These are phyloP conservation scores for Pecten maximus DNA, from an alignment of 2,888 invertebrate genomes.

Conservation along the genomic window DNA sequence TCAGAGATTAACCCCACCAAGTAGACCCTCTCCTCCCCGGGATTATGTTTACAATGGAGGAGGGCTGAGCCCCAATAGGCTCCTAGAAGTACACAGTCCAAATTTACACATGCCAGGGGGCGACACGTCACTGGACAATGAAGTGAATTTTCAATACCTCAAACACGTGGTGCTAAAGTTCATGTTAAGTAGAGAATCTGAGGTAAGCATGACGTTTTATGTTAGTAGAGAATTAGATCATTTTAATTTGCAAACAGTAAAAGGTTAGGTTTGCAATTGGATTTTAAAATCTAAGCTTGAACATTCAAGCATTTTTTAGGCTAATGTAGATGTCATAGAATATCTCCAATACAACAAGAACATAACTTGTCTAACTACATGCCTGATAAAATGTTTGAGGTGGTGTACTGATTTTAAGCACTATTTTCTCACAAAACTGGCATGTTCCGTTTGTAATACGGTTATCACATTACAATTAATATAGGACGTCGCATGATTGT, in stretches of 20 bases:
- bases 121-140: constrained; percentile 81
- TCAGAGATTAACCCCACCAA: constrained; percentile 38
- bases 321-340: too few species aligned
- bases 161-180: constrained; percentile 97
- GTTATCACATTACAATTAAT: too few species aligned
- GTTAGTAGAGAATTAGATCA: background rate
- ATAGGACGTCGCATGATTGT: too few species aligned
- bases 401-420: too few species aligned
- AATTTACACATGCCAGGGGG: constrained; percentile 36
- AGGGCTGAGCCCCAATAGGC: constrained; percentile 15
- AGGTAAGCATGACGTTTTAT: constrained; percentile 82
- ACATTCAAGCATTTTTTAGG: too few species aligned
- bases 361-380: too few species aligned
- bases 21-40: constrained; percentile 36
- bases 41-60: background rate
- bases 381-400: too few species aligned
- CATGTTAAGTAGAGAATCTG: constrained; percentile 92
- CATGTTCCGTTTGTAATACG: too few species aligned
- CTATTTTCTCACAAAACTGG: too few species aligned
- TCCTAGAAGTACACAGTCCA: constrained; percentile 28
- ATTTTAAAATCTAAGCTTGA: too few species aligned
- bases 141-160: constrained; percentile 92
- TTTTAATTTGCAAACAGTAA: too few species aligned
- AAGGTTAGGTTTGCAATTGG: background rate
- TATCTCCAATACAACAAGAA: too few species aligned